These are phyloP conservation scores for Hermaeophaga mercurialis DNA, from an alignment of 2,888 invertebrate species.

Conservation along the genomic window DNA sequence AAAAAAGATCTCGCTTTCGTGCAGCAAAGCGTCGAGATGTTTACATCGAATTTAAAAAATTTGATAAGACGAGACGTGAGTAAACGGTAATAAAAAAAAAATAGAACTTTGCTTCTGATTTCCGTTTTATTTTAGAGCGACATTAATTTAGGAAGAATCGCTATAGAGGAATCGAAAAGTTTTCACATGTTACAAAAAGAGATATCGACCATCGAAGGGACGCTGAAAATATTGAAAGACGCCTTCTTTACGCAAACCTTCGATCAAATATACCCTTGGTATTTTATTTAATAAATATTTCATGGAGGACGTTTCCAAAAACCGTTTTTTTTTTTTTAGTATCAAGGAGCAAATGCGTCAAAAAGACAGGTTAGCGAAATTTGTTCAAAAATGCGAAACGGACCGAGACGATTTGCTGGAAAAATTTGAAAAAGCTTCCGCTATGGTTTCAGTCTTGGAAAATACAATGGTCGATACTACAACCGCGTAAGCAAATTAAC, in stretches of 20 bases:
- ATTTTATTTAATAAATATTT: slow-evolving; percentile 15
- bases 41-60: slow-evolving; percentile 56
- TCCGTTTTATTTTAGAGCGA: slow-evolving; percentile 51
- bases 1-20: slow-evolving; percentile 63
- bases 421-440: slow-evolving; percentile 45
- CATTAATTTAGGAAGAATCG: slow-evolving; percentile 46
- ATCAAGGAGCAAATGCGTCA: slow-evolving; percentile 49
- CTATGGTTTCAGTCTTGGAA: slow-evolving; percentile 43
- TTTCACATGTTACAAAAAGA: slow-evolving; percentile 51
- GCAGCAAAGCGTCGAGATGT: slow-evolving; percentile 54
- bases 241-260: slow-evolving; percentile 55
- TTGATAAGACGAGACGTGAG: slow-evolving; percentile 58
- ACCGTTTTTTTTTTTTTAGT: slow-evolving; percentile 32
- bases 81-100: neutral
- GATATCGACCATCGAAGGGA: slow-evolving; percentile 52
- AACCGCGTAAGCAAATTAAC: slow-evolving; percentile 41
- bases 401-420: slow-evolving; percentile 45
- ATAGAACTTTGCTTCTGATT: slow-evolving; percentile 1
- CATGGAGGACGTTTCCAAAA: neutral
- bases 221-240: slow-evolving; percentile 55
- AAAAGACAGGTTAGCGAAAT: slow-evolving; percentile 43
- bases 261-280: slow-evolving; percentile 58
- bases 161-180: slow-evolving; percentile 42
- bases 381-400: slow-evolving; percentile 43
- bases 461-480: slow-evolving; percentile 50